Conservation (phyloP, 1,140 invertebrate species). For the Drosophila carrolli region DNA sequence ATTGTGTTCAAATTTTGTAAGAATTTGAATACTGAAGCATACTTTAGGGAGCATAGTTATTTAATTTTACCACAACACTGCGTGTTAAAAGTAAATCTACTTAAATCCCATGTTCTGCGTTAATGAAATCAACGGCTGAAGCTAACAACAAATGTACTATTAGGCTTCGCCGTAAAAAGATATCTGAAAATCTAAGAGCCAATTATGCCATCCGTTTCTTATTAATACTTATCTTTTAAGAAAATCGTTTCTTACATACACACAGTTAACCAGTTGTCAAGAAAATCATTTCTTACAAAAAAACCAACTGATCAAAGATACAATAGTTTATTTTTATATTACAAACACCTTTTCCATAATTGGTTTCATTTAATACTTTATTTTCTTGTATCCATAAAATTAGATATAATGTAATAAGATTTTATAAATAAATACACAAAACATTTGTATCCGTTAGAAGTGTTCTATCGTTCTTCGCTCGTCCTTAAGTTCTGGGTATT, state of each 20-base stretch:
- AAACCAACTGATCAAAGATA: too few species aligned
- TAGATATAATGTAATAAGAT: conserved; percentile 57
- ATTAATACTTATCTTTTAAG: too few species aligned
- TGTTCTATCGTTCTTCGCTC: conserved; percentile 22
- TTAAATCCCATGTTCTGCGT: not conserved
- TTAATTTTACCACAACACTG: not conserved
- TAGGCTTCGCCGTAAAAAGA: too few species aligned
- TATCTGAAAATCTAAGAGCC: too few species aligned
- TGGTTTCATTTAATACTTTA: conserved; percentile 82
- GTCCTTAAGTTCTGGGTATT: conserved; percentile 9
- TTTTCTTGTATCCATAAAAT: conserved; percentile 68
- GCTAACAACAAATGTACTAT: too few species aligned
- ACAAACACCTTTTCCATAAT: not conserved
- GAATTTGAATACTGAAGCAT: conserved; percentile 4
- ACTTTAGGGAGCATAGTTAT: conserved; percentile 11
- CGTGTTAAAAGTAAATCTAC: not conserved
- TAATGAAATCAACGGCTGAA: not conserved
- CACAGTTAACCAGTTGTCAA: too few species aligned
- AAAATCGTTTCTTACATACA: too few species aligned
- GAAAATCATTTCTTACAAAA: too few species aligned
- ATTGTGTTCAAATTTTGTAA: too few species aligned
- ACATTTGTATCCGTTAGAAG: conserved; percentile 42
- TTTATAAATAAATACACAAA: conserved; percentile 72
- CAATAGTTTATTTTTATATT: not conserved
- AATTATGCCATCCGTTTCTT: too few species aligned